Evolutionary conservation across 2,888 invertebrate species (phyloP).

Genomic region (Plebejus argus): DNA sequence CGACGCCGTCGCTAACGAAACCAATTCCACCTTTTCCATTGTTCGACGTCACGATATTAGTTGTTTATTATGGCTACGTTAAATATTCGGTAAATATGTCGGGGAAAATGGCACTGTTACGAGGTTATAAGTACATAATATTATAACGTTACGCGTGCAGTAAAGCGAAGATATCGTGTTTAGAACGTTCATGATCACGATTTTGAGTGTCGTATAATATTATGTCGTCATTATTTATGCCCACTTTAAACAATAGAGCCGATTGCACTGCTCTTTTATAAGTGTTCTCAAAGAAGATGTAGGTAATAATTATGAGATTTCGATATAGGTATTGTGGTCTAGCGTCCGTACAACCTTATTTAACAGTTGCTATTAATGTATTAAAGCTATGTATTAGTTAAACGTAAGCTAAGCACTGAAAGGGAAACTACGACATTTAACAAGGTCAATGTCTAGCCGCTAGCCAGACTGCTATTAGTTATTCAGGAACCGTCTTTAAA

Average conservation of each 20-base stretch:
- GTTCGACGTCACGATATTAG: slow-evolving; percentile 46
- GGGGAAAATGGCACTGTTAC: neutral
- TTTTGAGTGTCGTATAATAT: neutral
- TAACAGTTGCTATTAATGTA: too few relatives aligned
- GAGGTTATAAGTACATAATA: too few relatives aligned
- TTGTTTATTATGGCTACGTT: neutral
- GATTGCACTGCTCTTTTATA: too few relatives aligned
- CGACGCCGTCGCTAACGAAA: slow-evolving; percentile 64
- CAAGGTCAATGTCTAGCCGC: slow-evolving; percentile 5
- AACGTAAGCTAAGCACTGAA: neutral
- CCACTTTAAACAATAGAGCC: too few relatives aligned
- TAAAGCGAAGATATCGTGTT: neutral
- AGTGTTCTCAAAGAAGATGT: too few relatives aligned
- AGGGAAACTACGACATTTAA: neutral
- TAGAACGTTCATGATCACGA: neutral
- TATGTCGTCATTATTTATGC: neutral
- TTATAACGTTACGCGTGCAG: too few relatives aligned
- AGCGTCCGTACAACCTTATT: too few relatives aligned
- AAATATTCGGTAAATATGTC: neutral
- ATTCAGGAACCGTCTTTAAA: neutral
- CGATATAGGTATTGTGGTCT: too few relatives aligned
- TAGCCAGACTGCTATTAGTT: slow-evolving; percentile 8
- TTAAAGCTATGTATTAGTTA: too few relatives aligned
- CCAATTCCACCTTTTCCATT: slow-evolving; percentile 60
- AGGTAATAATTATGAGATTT: too few relatives aligned